Conservation (phyloP, 2,113 vertebrate genomes). For the Leucopsar rothschildi region DNA sequence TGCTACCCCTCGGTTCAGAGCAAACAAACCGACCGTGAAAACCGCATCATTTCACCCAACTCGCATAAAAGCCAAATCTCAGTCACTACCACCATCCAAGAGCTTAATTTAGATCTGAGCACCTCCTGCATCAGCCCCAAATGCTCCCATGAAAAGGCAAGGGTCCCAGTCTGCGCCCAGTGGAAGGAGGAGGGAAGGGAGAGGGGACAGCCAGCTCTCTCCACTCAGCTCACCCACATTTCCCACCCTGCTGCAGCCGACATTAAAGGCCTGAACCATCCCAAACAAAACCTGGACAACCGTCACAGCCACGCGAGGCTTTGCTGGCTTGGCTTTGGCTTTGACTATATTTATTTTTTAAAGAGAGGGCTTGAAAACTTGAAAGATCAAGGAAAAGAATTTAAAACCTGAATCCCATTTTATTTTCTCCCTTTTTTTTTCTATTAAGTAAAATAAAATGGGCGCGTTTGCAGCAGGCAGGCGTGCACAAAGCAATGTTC, state of each 20-base stretch:
- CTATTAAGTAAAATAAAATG: constrained; percentile 75
- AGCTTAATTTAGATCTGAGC: neutral
- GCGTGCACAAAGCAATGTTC: constrained; percentile 88
- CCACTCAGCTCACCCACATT: neutral
- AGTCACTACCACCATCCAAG: neutral
- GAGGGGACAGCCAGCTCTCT: neutral
- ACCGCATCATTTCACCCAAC: neutral
- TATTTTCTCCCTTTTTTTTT: neutral
- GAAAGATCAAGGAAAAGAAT: constrained; percentile 30
- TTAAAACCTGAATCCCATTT: constrained; percentile 56
- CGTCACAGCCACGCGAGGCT: neutral
- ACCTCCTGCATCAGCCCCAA: neutral
- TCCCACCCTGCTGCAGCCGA: neutral
- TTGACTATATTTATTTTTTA: neutral
- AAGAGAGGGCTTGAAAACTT: neutral
- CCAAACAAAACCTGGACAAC: constrained; percentile 20
- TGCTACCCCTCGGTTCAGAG: neutral
- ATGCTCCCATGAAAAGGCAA: neutral
- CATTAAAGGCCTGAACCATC: neutral
- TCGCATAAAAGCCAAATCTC: neutral
- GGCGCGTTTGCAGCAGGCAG: constrained; percentile 68
- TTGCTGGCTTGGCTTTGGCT: neutral
- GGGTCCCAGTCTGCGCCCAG: neutral
- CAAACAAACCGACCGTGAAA: neutral
- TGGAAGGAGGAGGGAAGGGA: neutral